These are phyloP conservation scores for Ornithoptera priamus DNA, from an alignment of 2,888 invertebrate species.

Conservation along the genomic window DNA sequence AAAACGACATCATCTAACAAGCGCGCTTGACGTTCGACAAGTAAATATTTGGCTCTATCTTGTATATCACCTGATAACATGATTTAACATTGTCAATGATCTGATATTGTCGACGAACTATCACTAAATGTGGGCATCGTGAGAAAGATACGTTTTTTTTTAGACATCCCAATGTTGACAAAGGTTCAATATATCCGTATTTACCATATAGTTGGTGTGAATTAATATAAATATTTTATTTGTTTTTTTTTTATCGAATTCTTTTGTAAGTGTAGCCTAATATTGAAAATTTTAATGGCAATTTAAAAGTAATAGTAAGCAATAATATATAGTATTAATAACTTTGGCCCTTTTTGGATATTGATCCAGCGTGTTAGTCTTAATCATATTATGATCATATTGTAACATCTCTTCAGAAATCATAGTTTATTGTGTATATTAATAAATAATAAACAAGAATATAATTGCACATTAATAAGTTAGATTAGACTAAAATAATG, in stretches of 20 bases:
- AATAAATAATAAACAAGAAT: no score
- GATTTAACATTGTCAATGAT: constrained; percentile 49
- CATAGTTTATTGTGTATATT: no score
- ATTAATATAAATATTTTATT: not conserved
- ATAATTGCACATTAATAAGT: no score
- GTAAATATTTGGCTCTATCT: constrained; percentile 61
- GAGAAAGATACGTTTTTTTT: constrained; percentile 15
- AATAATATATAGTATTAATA: no score
- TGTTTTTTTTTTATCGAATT: not conserved
- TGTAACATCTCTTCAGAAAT: no score
- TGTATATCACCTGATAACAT: constrained; percentile 56
- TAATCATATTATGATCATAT: no score
- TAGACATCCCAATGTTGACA: constrained; percentile 2
- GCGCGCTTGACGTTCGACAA: constrained; percentile 41
- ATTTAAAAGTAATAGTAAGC: no score
- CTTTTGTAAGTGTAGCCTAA: no score
- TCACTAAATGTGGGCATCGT: constrained; percentile 16
- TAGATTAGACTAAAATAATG: no score
- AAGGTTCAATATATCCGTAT: constrained; percentile 4
- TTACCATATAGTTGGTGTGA: not conserved
- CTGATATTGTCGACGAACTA: constrained; percentile 35
- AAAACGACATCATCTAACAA: constrained; percentile 54
- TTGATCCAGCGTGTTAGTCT: no score
- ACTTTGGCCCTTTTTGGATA: no score
- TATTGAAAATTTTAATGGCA: no score